A percentile compares a stretch with the other conserved stretches of the same genome.
Conservation (phyloP, 2,888 invertebrate species). For the Zaprionus obscuricornis region DNA sequence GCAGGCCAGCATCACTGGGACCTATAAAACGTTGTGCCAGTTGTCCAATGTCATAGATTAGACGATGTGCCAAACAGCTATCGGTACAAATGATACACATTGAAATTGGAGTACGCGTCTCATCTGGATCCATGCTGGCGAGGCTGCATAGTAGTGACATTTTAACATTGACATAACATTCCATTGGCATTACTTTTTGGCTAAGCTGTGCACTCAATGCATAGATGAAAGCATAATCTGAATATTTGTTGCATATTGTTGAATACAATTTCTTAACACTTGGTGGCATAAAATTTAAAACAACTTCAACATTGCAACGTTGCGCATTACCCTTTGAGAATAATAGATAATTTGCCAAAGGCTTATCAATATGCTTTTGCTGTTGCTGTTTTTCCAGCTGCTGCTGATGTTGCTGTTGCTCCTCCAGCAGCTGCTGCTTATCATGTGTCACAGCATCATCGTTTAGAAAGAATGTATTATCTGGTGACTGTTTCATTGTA, state of each 20-base stretch:
- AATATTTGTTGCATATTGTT: slow-evolving; percentile 68
- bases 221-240: slow-evolving; percentile 83
- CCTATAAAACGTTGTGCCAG: slow-evolving; percentile 79
- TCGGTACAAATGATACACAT: slow-evolving; percentile 79
- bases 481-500: too few relatives aligned
- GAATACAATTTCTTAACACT: slow-evolving; percentile 67
- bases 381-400: too few relatives aligned
- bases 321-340: slow-evolving; percentile 17
- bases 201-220: slow-evolving; percentile 82
- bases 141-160: slow-evolving; percentile 83
- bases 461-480: too few relatives aligned
- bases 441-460: too few relatives aligned
- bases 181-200: slow-evolving; percentile 81
- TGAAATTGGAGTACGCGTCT: slow-evolving; percentile 75
- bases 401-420: too few relatives aligned
- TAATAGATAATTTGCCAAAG: slow-evolving; percentile 13
- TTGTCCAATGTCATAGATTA: slow-evolving; percentile 77
- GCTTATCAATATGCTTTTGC: too few relatives aligned
- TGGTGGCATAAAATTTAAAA: slow-evolving; percentile 53
- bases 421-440: too few relatives aligned
- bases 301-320: slow-evolving; percentile 9
- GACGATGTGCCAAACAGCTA: slow-evolving; percentile 64
- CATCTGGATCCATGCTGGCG: slow-evolving; percentile 79
- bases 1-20: slow-evolving; percentile 71
- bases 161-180: slow-evolving; percentile 83